Conservation (phyloP, 2,113 vertebrate genomes). For the Anoura caudifer region DNA sequence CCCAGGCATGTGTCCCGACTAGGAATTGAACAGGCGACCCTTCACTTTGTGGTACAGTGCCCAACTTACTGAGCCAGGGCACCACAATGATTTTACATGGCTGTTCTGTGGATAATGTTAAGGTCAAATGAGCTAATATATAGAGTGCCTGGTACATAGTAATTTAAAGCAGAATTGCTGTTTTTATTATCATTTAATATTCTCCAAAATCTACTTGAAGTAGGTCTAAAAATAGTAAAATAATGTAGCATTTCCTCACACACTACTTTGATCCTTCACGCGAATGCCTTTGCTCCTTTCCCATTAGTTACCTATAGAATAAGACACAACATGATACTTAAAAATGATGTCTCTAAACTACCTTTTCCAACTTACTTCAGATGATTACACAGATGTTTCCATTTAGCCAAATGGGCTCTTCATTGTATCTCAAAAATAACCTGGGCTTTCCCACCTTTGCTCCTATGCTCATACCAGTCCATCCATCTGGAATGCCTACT, state of each 20-base stretch:
- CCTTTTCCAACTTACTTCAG: neutral
- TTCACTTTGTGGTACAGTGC: too few species aligned
- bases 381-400: neutral
- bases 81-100: neutral
- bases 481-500: neutral
- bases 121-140: neutral
- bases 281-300: neutral
- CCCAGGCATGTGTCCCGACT: too few species aligned
- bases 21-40: too few species aligned
- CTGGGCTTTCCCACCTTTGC: neutral
- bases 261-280: neutral
- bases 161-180: neutral
- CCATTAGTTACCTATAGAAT: neutral
- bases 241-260: neutral
- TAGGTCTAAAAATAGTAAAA: conserved; percentile 2
- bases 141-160: neutral
- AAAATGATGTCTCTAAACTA: neutral
- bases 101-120: neutral
- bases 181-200: neutral
- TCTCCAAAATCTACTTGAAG: neutral
- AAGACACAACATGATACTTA: neutral
- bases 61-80: too few species aligned
- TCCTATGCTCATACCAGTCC: neutral
- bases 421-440: neutral
- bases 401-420: neutral